Evolutionary conservation across 2,797 vertebrate genomes (phyloP), one percentile per base, ranked within the genome.

Genomic region (Sphenopsis melanotis): DNA sequence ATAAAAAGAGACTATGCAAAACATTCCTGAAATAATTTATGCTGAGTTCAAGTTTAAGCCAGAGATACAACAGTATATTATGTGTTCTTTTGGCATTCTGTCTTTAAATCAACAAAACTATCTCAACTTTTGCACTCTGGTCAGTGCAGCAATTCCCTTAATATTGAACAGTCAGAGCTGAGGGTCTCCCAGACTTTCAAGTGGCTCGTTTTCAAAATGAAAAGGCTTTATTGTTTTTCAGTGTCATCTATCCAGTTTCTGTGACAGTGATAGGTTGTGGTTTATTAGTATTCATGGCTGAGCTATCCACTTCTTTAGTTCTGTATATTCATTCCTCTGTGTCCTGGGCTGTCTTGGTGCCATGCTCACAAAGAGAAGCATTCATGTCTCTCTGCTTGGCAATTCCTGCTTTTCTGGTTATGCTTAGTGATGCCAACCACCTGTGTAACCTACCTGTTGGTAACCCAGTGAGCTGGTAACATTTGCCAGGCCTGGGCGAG

Each of bases 21-120:
- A 95, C 96, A 97, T 97, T 97, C 94, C 79, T 94, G 89, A 91
- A 96, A 95, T 96, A 95, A 97, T 95, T 97, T 96, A 95, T 94
- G 46, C 93, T 17, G 65, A 95, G 95, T 95, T 97, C 94, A 97
- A 96, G 92, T 94, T 94, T 87, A 94, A 95, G 92, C 47, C 93
- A 94, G 74, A 94, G 90, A 71, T 94, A 79, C 82, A 96, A 53
- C 75, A 79, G 76, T 87, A 94, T 94, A 89, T 91, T 95, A 91
- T 95, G 79, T 93, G 93, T 87, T 95, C 86, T 91, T 89, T 83
- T 90, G 92, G 64, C 86, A 34, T 94, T 95, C 75, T 93, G 39
- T 91, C 93, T 95, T 92, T 92, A 93, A 97, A 94, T 90, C 84
- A 95, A 93, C 61, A 93, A 68, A 93, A 89, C 39, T 1, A 74